These are phyloP conservation scores for Bombylius major DNA, from an alignment of 2,888 invertebrate genomes.

Conservation along the genomic window DNA sequence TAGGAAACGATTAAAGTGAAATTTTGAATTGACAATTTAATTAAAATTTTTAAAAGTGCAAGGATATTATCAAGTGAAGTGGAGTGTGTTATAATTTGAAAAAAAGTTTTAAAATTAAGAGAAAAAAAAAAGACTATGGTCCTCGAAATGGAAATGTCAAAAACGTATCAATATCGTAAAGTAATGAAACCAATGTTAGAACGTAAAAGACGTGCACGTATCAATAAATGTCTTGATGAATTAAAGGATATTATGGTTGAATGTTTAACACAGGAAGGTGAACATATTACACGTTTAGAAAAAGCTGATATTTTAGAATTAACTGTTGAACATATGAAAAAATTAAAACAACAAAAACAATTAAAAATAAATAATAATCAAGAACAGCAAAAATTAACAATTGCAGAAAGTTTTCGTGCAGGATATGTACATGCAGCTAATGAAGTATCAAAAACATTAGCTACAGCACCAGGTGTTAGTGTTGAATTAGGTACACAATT, in stretches of 20 bases:
- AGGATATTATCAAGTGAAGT: too few species aligned
- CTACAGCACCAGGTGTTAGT: constrained; percentile 76
- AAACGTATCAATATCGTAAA: constrained; percentile 88
- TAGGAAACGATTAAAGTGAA: neutral
- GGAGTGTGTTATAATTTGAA: too few species aligned
- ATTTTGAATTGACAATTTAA: too few species aligned
- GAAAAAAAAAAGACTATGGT: constrained; percentile 22
- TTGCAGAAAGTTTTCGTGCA: constrained; percentile 68
- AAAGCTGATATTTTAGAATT: constrained; percentile 83
- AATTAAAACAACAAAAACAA: constrained; percentile 60
- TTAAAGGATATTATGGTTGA: constrained; percentile 78
- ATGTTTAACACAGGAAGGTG: constrained; percentile 60
- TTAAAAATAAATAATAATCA: constrained; percentile 28
- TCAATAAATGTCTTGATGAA: constrained; percentile 83
- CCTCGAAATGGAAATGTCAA: constrained; percentile 48
- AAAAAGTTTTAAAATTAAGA: too few species aligned
- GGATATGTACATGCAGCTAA: constrained; percentile 84
- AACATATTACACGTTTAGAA: constrained; percentile 79
- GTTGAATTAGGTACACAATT: constrained; percentile 76
- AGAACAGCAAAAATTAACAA: constrained; percentile 23
- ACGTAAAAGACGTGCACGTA: constrained; percentile 75
- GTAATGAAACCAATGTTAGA: constrained; percentile 92
- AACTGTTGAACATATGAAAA: constrained; percentile 79
- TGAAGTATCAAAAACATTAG: constrained; percentile 75
- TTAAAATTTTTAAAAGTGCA: too few species aligned